Evolutionary conservation across 2,113 vertebrate genomes (phyloP).

Genomic region (Nettapus auritus): DNA sequence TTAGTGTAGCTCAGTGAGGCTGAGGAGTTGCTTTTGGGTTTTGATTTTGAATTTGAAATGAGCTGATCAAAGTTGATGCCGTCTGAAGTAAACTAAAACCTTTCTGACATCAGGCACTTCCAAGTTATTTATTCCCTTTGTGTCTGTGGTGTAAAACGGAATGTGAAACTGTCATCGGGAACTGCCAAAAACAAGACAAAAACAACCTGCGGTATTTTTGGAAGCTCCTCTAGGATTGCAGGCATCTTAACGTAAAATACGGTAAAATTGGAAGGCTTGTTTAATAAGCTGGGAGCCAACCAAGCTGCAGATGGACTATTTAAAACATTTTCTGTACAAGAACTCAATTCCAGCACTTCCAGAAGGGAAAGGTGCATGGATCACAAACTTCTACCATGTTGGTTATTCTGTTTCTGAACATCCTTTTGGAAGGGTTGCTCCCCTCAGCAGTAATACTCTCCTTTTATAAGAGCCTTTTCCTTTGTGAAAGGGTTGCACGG

Average conservation of each 20-base stretch:
- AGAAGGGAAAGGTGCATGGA: background rate
- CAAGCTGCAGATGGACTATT: background rate
- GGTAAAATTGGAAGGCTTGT: background rate
- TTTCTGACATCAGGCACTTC: slow-evolving; percentile 28
- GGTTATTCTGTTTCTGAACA: background rate
- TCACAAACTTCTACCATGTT: background rate
- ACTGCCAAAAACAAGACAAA: slow-evolving; percentile 28
- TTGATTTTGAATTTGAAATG: background rate
- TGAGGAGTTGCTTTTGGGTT: slow-evolving; percentile 2
- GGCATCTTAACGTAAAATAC: background rate
- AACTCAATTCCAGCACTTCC: background rate
- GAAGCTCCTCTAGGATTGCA: background rate
- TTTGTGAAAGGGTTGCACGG: background rate
- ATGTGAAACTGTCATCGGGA: slow-evolving; percentile 24
- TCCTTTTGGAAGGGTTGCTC: background rate
- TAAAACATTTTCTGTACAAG: background rate
- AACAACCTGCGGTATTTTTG: slow-evolving; percentile 42
- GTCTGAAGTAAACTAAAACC: slow-evolving; percentile 16
- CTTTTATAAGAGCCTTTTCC: background rate
- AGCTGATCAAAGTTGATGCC: slow-evolving; percentile 40
- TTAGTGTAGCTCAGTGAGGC: background rate
- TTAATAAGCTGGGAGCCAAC: slow-evolving; percentile 20
- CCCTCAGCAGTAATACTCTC: background rate
- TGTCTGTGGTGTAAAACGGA: slow-evolving; percentile 5
- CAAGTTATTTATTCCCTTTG: slow-evolving; percentile 64